phyloP scores from a whole-genome alignment of 2,113 vertebrate genomes.

The Phaetusa simplex region DNA sequence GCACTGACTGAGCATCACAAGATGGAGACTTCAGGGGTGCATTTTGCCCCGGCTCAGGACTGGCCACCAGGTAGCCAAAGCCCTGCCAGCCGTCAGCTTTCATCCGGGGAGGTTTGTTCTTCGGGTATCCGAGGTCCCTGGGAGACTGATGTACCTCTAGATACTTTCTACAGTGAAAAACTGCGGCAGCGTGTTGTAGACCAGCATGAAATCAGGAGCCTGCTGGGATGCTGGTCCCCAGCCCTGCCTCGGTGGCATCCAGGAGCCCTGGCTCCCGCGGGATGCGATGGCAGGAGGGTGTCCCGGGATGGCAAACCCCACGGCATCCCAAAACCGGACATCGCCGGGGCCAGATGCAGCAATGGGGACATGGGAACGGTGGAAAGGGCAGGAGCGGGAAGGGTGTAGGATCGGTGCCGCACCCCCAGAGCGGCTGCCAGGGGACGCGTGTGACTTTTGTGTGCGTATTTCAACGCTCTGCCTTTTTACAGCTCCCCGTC shows the following conservation, averaged over 20 bases:
- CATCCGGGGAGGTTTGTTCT: not conserved
- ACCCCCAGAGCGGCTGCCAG: fast-evolving
- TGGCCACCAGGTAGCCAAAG: not conserved
- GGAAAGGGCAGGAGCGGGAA: fast-evolving
- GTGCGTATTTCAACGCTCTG: fast-evolving
- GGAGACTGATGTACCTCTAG: fast-evolving
- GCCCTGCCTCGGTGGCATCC: not conserved
- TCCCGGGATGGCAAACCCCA: fast-evolving
- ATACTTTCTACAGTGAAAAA: not conserved
- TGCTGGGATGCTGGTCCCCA: not conserved
- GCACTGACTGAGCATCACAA: fast-evolving
- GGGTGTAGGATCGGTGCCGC: fast-evolving
- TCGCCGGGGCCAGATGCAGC: fast-evolving
- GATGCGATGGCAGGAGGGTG: fast-evolving
- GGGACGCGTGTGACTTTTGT: fast-evolving
- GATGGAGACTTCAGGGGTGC: fast-evolving
- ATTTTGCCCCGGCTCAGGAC: not conserved
- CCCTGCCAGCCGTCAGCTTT: fast-evolving
- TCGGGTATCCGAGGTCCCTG: not conserved
- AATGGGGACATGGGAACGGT: fast-evolving
- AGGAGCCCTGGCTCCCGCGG: fast-evolving
- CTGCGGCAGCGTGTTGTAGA: fast-evolving
- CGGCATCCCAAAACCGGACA: fast-evolving
- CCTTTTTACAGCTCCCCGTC: fast-evolving
- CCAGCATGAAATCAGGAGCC: fast-evolving